Conservation (phyloP, 2,113 vertebrate genomes). For the Ursus arctos region DNA sequence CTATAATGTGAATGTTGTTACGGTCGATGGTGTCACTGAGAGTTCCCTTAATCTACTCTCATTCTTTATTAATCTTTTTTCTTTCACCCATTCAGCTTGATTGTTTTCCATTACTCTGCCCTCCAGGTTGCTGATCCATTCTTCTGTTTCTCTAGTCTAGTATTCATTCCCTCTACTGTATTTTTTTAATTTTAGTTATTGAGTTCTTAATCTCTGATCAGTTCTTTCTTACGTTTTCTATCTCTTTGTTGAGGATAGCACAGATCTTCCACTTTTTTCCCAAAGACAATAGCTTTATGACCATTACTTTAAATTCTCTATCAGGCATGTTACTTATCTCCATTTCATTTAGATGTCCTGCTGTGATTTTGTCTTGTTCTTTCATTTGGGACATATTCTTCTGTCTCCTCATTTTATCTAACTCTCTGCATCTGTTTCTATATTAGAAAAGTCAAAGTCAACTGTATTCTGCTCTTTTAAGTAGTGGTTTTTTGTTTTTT, state of each 20-base stretch:
- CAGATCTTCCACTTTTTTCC: neutral
- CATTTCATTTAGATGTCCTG: neutral
- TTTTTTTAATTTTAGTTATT: neutral
- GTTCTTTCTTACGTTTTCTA: neutral
- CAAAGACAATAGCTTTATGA: neutral
- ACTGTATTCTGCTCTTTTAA: neutral
- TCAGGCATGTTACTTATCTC: neutral
- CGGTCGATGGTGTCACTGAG: neutral
- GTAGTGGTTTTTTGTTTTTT: neutral
- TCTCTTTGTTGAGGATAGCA: neutral
- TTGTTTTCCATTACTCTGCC: neutral
- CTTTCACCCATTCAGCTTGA: neutral
- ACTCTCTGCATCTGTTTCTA: neutral
- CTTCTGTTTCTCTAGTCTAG: neutral
- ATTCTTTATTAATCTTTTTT: neutral
- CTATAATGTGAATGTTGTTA: neutral
- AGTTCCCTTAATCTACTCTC: neutral
- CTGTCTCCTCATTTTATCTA: neutral
- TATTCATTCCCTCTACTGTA: neutral
- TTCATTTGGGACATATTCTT: neutral
- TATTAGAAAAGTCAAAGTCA: neutral
- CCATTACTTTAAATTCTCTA: neutral
- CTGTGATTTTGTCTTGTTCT: neutral
- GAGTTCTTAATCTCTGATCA: neutral
- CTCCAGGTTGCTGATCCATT: neutral